These are phyloP conservation scores for Monochamus alternatus DNA, from an alignment of 2,888 invertebrate species.

Conservation along the genomic window DNA sequence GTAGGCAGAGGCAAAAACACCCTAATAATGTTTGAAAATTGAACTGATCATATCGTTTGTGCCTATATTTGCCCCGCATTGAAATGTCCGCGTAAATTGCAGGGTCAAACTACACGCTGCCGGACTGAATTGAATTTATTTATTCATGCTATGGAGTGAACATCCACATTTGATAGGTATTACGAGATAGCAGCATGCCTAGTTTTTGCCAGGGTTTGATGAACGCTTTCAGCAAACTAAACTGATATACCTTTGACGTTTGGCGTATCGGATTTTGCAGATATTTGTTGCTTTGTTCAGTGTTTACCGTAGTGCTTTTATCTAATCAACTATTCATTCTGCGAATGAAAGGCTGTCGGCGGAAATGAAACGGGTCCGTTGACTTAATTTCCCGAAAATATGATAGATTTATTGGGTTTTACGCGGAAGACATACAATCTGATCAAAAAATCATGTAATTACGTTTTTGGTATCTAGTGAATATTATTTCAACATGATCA, in stretches of 20 bases:
- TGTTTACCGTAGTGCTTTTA: constrained; percentile 43
- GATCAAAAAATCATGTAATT: not conserved
- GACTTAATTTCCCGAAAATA: too few relatives aligned
- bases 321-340: constrained; percentile 43
- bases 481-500: too few relatives aligned
- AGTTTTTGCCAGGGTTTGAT: constrained; percentile 40
- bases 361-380: too few relatives aligned
- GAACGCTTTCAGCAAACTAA: constrained; percentile 49
- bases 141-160: constrained; percentile 50
- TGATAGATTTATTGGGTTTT: too few relatives aligned
- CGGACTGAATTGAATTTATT: constrained; percentile 51
- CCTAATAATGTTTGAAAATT: constrained; percentile 44
- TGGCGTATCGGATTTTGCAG: constrained; percentile 43
- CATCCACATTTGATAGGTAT: constrained; percentile 28
- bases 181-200: constrained; percentile 16
- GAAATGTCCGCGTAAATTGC: constrained; percentile 20
- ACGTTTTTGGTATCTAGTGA: not conserved
- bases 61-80: constrained; percentile 19
- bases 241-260: constrained; percentile 27
- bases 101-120: constrained; percentile 43
- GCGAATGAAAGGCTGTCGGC: not conserved
- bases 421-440: too few relatives aligned
- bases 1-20: constrained; percentile 16
- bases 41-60: constrained; percentile 44
- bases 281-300: constrained; percentile 40